phyloP scores from a whole-genome alignment of 2,888 invertebrate species.

The Lasius platythorax region DNA sequence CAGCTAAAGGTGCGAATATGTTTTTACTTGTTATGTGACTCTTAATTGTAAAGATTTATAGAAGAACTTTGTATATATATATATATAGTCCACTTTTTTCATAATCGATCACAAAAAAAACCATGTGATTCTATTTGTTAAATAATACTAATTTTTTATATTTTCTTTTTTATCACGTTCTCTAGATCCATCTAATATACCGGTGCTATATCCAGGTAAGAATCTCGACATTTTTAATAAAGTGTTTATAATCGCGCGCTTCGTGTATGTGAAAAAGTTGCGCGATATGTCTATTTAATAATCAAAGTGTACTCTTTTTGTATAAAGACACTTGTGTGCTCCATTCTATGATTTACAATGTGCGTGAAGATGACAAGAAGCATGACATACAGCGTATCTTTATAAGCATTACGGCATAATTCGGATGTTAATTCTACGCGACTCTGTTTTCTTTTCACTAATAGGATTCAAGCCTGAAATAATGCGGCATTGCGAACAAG shows the following conservation, averaged over 20 bases:
- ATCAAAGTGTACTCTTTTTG: slow-evolving; percentile 8
- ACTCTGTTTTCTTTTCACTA: slow-evolving; percentile 41
- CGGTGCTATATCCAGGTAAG: slow-evolving; percentile 84
- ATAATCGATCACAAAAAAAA: slow-evolving; percentile 18
- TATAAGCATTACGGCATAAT: slow-evolving; percentile 35
- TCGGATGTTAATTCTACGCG: slow-evolving; percentile 51
- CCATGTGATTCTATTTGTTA: neutral
- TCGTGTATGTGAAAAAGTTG: neutral
- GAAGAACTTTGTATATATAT: slow-evolving; percentile 9
- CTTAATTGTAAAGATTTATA: slow-evolving; percentile 36
- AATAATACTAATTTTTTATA: slow-evolving; percentile 45
- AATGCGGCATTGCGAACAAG: slow-evolving; percentile 83
- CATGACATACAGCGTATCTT: slow-evolving; percentile 28
- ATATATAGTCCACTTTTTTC: slow-evolving; percentile 22
- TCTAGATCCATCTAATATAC: slow-evolving; percentile 80
- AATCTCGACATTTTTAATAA: slow-evolving; percentile 58
- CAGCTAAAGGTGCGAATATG: slow-evolving; percentile 83
- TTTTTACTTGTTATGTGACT: slow-evolving; percentile 47
- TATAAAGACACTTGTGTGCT: slow-evolving; percentile 7
- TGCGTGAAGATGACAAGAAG: slow-evolving; percentile 23
- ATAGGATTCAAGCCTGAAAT: slow-evolving; percentile 85
- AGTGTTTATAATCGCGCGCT: slow-evolving; percentile 22
- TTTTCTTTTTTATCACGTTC: slow-evolving; percentile 53
- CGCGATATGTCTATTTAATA: neutral
- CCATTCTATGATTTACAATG: neutral